Conservation (phyloP, 2,888 invertebrate genomes). For the Pristionchus arcanus region DNA sequence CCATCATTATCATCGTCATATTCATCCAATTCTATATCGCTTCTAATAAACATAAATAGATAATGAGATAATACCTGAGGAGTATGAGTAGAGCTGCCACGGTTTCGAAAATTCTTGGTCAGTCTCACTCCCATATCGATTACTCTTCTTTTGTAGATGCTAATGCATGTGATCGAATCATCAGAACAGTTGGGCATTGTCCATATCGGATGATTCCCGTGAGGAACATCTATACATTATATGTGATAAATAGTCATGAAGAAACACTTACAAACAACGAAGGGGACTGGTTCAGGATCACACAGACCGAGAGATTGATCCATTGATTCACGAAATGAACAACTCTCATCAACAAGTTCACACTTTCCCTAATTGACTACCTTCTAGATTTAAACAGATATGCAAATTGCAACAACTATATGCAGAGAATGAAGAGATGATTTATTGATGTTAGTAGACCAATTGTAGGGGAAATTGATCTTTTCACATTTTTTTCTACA, state of each 20-base stretch:
- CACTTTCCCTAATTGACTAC: background rate
- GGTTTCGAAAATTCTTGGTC: background rate
- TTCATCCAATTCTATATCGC: conserved; percentile 20
- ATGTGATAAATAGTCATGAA: background rate
- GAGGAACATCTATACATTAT: conserved; percentile 9
- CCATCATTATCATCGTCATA: background rate
- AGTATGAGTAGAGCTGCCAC: background rate
- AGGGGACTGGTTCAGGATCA: background rate
- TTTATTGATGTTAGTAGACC: background rate
- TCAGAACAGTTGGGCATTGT: conserved; percentile 1
- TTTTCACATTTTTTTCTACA: background rate
- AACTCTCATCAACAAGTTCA: background rate
- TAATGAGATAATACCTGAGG: conserved; percentile 1
- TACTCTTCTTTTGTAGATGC: background rate
- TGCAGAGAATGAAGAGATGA: background rate
- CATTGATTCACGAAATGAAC: background rate
- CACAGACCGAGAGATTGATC: conserved; percentile 6
- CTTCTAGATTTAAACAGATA: background rate
- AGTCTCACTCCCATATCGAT: conserved; percentile 11
- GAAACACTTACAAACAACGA: background rate
- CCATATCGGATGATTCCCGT: conserved; percentile 28
- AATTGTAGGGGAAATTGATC: background rate
- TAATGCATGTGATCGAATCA: background rate
- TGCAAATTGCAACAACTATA: background rate
- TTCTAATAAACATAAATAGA: background rate